These are phyloP conservation scores for Pitangus sulphuratus DNA, from an alignment of 2,797 vertebrate species.

Conservation along the genomic window DNA sequence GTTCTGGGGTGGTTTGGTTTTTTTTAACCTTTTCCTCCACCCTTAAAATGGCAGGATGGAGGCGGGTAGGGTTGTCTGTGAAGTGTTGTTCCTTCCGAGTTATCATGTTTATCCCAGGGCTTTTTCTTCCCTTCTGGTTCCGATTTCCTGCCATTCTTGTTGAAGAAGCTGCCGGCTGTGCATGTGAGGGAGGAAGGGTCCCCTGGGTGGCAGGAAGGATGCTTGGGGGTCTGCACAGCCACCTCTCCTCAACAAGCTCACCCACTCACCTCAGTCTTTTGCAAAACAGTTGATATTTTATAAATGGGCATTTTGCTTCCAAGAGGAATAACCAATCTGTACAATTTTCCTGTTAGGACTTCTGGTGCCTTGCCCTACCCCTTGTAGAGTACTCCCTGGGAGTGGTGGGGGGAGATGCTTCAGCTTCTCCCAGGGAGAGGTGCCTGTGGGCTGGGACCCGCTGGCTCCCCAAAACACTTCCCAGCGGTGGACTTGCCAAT, in stretches of 20 bases:
- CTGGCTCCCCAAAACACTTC: not conserved
- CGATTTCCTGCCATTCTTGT: slow-evolving; percentile 55
- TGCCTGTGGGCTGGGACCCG: not conserved
- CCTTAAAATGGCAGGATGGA: not conserved
- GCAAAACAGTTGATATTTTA: not conserved
- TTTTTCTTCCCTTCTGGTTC: slow-evolving; percentile 20
- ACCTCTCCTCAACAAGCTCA: not conserved
- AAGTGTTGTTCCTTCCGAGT: slow-evolving; percentile 12
- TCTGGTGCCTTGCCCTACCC: not conserved
- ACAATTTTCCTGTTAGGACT: not conserved
- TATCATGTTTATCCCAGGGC: not conserved
- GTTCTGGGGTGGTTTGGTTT: too few relatives aligned
- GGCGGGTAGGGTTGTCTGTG: not conserved
- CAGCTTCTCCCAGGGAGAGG: not conserved
- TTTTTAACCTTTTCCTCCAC: not conserved
- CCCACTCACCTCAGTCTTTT: not conserved
- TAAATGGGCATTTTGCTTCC: not conserved
- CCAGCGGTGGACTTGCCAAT: fast-evolving
- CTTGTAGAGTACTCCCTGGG: not conserved
- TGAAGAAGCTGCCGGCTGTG: not conserved
- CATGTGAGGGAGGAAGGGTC: not conserved
- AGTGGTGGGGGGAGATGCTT: not conserved
- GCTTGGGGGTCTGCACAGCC: not conserved
- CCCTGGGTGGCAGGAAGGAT: slow-evolving; percentile 31
- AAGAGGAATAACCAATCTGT: fast-evolving